These are phyloP conservation scores for Diacarnus erythraeanus DNA, from an alignment of 37 sponge, comb jelly and placozoan genomes.

Conservation along the genomic window DNA sequence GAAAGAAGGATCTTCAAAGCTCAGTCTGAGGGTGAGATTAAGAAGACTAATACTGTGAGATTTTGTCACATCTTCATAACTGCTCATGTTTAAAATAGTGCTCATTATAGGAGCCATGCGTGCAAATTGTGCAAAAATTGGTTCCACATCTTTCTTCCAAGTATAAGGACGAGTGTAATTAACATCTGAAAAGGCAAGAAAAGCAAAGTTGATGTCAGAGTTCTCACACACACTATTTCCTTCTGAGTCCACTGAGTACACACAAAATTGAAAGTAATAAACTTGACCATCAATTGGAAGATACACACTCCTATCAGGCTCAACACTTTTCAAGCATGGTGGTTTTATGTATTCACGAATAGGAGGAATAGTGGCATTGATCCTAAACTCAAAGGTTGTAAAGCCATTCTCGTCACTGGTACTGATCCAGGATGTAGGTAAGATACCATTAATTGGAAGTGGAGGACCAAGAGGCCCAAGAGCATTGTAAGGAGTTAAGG, in stretches of 20 bases:
- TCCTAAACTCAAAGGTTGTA: slow-evolving; percentile 24
- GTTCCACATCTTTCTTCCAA: slow-evolving; percentile 35
- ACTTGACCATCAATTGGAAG: slow-evolving; percentile 63
- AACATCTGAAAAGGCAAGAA: slow-evolving; percentile 2
- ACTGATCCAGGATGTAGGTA: not conserved
- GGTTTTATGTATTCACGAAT: not conserved
- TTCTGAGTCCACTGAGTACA: not conserved
- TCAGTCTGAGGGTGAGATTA: slow-evolving; percentile 9
- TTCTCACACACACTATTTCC: not conserved
- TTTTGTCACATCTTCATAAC: slow-evolving; percentile 31
- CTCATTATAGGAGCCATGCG: slow-evolving; percentile 46
- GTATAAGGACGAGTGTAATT: not conserved
- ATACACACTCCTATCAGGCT: too few species aligned
- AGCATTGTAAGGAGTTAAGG: not conserved
- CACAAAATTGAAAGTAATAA: slow-evolving; percentile 31
- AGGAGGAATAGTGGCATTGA: not conserved
- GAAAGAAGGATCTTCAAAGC: slow-evolving; percentile 46
- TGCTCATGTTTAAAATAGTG: slow-evolving; percentile 39
- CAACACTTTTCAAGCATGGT: too few species aligned
- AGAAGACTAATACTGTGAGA: slow-evolving; percentile 13
- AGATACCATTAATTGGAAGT: slow-evolving; percentile 6
- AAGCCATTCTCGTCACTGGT: slow-evolving; percentile 10
- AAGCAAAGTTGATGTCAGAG: not conserved
- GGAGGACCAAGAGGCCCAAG: too few species aligned
- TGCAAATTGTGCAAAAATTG: slow-evolving; percentile 55